phyloP scores from a whole-genome alignment of 2,888 invertebrate species.

The Cataglyphis altisquamis region DNA sequence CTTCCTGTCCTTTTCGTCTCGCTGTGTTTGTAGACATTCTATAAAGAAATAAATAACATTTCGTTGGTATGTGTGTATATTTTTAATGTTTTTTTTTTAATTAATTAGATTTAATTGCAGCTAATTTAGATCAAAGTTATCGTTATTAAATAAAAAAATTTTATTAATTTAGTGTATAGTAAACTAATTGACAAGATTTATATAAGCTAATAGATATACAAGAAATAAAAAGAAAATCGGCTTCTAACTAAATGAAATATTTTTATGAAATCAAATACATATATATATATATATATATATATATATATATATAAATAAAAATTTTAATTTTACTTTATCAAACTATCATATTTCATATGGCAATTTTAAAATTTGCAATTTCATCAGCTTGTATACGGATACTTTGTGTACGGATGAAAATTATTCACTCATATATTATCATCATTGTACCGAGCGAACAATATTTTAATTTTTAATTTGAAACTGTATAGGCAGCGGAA shows the following conservation, averaged over 20 bases:
- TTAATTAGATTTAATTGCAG: not conserved
- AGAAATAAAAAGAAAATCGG: not conserved
- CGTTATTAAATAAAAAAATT: not conserved
- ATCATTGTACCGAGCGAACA: not conserved
- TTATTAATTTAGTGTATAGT: not conserved
- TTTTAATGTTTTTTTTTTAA: not conserved
- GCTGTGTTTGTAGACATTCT: slow-evolving; percentile 18
- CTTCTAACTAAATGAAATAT: not conserved
- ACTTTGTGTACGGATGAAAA: slow-evolving; percentile 4
- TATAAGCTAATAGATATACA: not conserved
- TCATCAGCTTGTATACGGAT: not conserved
- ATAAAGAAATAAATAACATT: slow-evolving; percentile 8
- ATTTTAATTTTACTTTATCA: not conserved
- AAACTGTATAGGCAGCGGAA: slow-evolving; percentile 15
- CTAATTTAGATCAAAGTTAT: not conserved
- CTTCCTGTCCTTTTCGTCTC: not conserved
- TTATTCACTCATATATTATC: not conserved
- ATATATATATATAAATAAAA: not conserved
- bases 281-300: too few species aligned
- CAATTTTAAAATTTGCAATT: slow-evolving; percentile 7
- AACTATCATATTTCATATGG: not conserved
- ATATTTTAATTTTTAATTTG: slow-evolving; percentile 40
- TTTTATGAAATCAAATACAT: not conserved
- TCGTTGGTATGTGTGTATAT: not conserved
- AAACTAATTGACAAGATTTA: not conserved